Conservation (phyloP, 2,888 invertebrate genomes). For the Drosophila putrida region DNA sequence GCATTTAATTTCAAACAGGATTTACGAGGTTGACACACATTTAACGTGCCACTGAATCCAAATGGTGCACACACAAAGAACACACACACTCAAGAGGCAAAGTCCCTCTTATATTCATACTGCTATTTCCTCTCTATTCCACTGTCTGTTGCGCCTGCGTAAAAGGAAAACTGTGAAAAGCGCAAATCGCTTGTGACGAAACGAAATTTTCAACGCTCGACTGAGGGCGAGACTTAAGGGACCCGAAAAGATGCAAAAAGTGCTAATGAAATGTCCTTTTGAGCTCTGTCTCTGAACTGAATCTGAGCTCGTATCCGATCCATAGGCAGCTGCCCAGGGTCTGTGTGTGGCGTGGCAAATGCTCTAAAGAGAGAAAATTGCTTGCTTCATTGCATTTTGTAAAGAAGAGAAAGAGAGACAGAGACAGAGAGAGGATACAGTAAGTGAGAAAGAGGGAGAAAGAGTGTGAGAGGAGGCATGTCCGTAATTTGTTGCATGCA, state of each 20-base stretch:
- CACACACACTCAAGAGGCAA: background rate
- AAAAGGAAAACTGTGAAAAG: conserved; percentile 68
- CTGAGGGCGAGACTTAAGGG: conserved; percentile 49
- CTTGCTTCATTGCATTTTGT: conserved; percentile 67
- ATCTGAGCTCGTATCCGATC: background rate
- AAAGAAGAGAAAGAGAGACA: conserved; percentile 14
- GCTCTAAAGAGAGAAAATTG: conserved; percentile 51
- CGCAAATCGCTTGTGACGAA: conserved; percentile 84
- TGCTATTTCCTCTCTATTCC: conserved; percentile 7
- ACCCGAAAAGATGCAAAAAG: conserved; percentile 64
- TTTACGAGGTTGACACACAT: conserved; percentile 83
- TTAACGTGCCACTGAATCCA: conserved; percentile 67
- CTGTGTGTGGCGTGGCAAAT: conserved; percentile 69
- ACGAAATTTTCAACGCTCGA: conserved; percentile 82
- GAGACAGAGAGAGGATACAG: background rate
- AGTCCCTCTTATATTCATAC: background rate
- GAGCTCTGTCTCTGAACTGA: conserved; percentile 5
- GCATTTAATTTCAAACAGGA: conserved; percentile 78
- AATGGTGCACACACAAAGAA: conserved; percentile 30
- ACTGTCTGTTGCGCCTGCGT: conserved; percentile 58
- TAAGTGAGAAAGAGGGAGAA: background rate
- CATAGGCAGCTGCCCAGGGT: conserved; percentile 32
- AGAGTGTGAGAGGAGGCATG: conserved; percentile 30
- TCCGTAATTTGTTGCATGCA: conserved; percentile 75
- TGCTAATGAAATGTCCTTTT: conserved; percentile 81